Evolutionary conservation across 2,113 vertebrate species (phyloP).

Genomic region (Corythornis madagascariensis): DNA sequence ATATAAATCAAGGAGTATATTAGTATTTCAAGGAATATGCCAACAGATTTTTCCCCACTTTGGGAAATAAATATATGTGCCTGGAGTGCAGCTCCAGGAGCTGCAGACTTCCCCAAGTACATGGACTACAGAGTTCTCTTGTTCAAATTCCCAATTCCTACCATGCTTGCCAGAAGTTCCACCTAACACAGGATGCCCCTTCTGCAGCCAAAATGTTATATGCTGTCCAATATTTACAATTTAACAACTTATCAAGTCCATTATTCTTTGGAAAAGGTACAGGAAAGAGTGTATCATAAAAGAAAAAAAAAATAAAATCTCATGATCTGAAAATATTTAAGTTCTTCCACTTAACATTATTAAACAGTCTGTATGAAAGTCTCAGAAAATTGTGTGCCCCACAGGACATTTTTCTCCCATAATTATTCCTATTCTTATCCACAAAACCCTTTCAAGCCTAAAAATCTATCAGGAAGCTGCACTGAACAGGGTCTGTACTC

Average conservation of each 20-base stretch:
- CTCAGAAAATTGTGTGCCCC: background rate
- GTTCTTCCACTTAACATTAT: background rate
- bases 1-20: background rate
- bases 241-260: background rate
- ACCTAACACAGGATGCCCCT: background rate
- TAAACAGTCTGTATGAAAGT: background rate
- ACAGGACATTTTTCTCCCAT: background rate
- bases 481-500: conserved; percentile 1
- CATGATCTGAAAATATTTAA: background rate
- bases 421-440: conserved; percentile 3
- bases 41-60: background rate
- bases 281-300: background rate
- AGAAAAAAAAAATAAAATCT: background rate
- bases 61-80: background rate
- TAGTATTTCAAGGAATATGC: background rate
- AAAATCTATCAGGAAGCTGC: conserved; percentile 37
- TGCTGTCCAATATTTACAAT: background rate
- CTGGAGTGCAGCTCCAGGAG: background rate
- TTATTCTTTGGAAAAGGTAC: background rate
- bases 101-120: background rate
- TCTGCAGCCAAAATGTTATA: background rate
- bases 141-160: background rate
- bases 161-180: background rate
- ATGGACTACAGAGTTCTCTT: background rate
- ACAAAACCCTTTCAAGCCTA: conserved; percentile 9